Percentiles rank a stretch among this genome's conserved stretches.
phyloP scores from a whole-genome alignment of 2,113 vertebrate genomes.

The Anoplopoma fimbria region DNA sequence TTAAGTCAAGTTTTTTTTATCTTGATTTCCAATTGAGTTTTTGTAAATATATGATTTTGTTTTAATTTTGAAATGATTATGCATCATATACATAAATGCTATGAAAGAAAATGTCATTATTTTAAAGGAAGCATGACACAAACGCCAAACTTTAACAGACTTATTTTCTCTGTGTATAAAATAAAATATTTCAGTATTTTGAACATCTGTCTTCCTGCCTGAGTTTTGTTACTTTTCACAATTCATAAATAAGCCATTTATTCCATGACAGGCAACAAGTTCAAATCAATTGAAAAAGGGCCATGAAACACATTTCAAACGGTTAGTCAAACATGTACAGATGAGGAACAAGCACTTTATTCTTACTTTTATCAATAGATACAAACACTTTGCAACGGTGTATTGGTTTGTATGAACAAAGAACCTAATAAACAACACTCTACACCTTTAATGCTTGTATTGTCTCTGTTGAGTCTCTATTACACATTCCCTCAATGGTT shows the following conservation, averaged over 20 bases:
- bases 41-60: constrained; percentile 73
- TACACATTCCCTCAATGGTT: constrained; percentile 12
- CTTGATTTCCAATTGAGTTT: constrained; percentile 44
- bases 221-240: constrained; percentile 52
- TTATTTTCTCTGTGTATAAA: constrained; percentile 51
- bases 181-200: constrained; percentile 54
- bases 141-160: constrained; percentile 21
- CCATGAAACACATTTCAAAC: constrained; percentile 28
- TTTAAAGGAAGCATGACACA: constrained; percentile 29
- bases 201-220: constrained; percentile 55
- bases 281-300: constrained; percentile 25
- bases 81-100: constrained; percentile 57
- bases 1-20: constrained; percentile 43
- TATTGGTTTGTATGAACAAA: constrained; percentile 75
- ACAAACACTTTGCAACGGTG: constrained; percentile 60
- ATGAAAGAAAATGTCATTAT: constrained; percentile 23
- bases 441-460: constrained; percentile 38
- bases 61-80: constrained; percentile 51
- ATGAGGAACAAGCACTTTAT: constrained; percentile 69
- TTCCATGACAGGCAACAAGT: constrained; percentile 33
- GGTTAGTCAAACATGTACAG: constrained; percentile 50
- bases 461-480: constrained; percentile 39
- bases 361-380: constrained; percentile 66
- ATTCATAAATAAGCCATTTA: constrained; percentile 40
- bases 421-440: constrained; percentile 67